Evolutionary conservation across 2,888 invertebrate species (phyloP), one percentile per base, ranked within the genome.

Genomic region (Ashinkailepas kermadecensis): DNA sequence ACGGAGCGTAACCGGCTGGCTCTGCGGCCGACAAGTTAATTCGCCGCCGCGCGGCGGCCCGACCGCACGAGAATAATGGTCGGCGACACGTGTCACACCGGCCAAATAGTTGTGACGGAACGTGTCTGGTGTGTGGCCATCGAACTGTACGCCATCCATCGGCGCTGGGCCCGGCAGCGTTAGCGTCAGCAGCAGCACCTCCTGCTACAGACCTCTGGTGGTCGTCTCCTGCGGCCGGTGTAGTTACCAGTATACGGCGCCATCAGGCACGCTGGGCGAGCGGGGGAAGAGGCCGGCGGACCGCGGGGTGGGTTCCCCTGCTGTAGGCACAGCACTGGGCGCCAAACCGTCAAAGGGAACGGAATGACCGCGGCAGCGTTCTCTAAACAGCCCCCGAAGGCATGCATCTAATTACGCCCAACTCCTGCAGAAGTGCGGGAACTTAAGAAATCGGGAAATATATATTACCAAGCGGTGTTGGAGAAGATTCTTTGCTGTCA

Each of bases 61-160:
- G 39, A 11, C 54, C 12, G 54, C 39, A 23, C 70, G 4, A 1
- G 10, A 4, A 8, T 54, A 74, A 74, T 74, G 21, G 15, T 9
- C 21, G 74, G 74, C 23, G 74, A 74, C 74, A 74, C 74, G 74
- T 54, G 74, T 74, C 74, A 74, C 54, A 74, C 18, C 74, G 74
- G 54, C 54, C 54, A 39, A 74, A 74, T 74, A 74, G 54, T 74
- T 74, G 74, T 74, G 54, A 74, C 54, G 54, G 74, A 74, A 54
- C 74, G 70, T 15, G 39, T 25, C 25, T 8, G n/a, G 25, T 25
- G 67, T 7, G 25, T 7, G 25, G 67, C 12, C 25, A 25, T 15
- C 62, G 15, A 18, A 18, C 62, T 18, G 62, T 15, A 0, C 12
- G 67, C 67, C 12, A 67, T 23, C 25, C 67, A 15, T 65, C 23